Conservation (phyloP, 2,888 invertebrate species). For the Agrochola lota region DNA sequence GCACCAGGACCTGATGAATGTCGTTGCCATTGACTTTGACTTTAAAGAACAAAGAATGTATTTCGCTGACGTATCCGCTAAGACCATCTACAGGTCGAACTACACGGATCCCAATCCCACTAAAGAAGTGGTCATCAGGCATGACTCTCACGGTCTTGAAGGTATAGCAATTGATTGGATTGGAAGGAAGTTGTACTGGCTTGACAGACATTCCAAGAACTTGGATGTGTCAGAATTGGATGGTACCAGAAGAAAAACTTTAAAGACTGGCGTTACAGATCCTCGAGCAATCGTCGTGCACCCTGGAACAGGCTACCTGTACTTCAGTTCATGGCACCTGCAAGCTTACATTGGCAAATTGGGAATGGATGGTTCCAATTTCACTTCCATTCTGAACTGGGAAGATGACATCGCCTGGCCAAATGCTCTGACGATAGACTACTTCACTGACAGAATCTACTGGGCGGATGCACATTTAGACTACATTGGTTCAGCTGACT, state of each 20-base stretch:
- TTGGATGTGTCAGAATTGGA: slow-evolving; percentile 98
- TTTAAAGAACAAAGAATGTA: slow-evolving; percentile 96
- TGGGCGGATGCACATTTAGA: slow-evolving; percentile 99
- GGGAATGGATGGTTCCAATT: slow-evolving; percentile 98
- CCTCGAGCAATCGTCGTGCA: slow-evolving; percentile 98
- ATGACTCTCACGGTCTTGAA: slow-evolving; percentile 99
- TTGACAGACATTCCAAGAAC: slow-evolving; percentile 98
- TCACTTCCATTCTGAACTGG: slow-evolving; percentile 96
- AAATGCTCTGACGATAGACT: slow-evolving; percentile 98
- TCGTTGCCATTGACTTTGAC: slow-evolving; percentile 99
- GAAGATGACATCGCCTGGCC: slow-evolving; percentile 99
- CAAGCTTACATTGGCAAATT: slow-evolving; percentile 99
- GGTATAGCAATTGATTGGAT: slow-evolving; percentile 99
- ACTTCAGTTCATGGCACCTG: slow-evolving; percentile 98
- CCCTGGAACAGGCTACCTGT: slow-evolving; percentile 97
- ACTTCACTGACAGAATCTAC: slow-evolving; percentile 98
- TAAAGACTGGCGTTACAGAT: slow-evolving; percentile 97
- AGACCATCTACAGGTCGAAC: slow-evolving; percentile 96
- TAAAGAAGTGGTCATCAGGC: slow-evolving; percentile 96
- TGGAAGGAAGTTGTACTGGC: slow-evolving; percentile 98
- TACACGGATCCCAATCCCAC: slow-evolving; percentile 91
- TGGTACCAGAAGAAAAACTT: slow-evolving; percentile 96
- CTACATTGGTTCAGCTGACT: slow-evolving; percentile 98
- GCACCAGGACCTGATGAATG: slow-evolving; percentile 98
- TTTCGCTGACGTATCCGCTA: slow-evolving; percentile 98